Conservation (phyloP, 2,797 vertebrate species). For the Rhadinocentrus ornatus region DNA sequence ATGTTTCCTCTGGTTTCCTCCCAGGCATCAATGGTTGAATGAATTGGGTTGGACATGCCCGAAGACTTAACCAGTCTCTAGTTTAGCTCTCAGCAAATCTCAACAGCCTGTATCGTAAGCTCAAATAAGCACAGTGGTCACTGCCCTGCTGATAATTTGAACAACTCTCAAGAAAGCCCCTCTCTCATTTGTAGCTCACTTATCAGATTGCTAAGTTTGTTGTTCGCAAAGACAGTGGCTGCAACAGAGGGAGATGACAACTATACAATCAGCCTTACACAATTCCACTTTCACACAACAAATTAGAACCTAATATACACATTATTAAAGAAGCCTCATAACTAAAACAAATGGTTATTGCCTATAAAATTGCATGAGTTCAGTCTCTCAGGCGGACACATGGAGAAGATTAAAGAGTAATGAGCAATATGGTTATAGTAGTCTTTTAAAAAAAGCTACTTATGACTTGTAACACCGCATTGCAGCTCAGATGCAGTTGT, state of each 20-base stretch:
- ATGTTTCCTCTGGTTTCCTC: conserved; percentile 77
- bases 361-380: conserved; percentile 45
- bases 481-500: conserved; percentile 68
- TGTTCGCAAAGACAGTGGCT: conserved; percentile 39
- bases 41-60: conserved; percentile 80
- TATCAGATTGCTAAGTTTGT: conserved; percentile 55
- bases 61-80: conserved; percentile 71
- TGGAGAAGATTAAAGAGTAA: conserved; percentile 36
- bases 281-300: conserved; percentile 38
- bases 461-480: conserved; percentile 66
- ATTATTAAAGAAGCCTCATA: conserved; percentile 58
- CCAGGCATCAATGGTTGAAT: conserved; percentile 83
- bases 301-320: conserved; percentile 42
- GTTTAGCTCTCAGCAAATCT: conserved; percentile 70
- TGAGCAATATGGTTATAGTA: conserved; percentile 61
- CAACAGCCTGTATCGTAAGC: conserved; percentile 71
- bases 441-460: conserved; percentile 64
- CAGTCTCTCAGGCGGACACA: conserved; percentile 38
- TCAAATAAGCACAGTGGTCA: conserved; percentile 70
- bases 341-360: conserved; percentile 66
- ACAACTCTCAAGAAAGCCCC: conserved; percentile 55
- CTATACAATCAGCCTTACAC: conserved; percentile 28
- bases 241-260: conserved; percentile 20
- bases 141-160: conserved; percentile 66
- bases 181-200: conserved; percentile 64